Evolutionary conservation across 1,140 invertebrate species (phyloP), one percentile per base, ranked within the genome.

Genomic region (Dreissena rostriformis): DNA sequence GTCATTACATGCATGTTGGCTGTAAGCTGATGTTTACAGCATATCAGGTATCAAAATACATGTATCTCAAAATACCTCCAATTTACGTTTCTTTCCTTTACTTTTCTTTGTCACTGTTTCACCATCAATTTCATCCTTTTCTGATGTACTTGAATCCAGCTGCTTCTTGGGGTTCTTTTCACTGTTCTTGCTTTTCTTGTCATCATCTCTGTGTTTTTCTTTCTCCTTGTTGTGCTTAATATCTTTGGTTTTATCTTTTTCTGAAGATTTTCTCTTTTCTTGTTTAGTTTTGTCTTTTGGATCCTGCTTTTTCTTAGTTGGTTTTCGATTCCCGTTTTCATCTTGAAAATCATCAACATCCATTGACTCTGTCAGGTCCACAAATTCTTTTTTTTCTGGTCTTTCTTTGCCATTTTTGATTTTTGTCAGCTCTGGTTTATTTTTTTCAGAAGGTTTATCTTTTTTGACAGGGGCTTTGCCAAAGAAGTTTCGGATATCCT

Each of bases 401-500:
- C 71, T 81, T 19, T 83, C 68, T 74, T 73, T 61, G 19, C 70
- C 68, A 68, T 83, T 71, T n/a, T 79, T 88, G 6, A 73, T 55
- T 72, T 90, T 88, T 75, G 77, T 87, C 4, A 86, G 51, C 15
- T 67, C 61, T 24, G 70, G 22, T 7, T 71, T 52, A 26, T 70
- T 67, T 52, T 77, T 75, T 29, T 14, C 29, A 39, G 29, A 24
- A 39, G n/a, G 28, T 22, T 8, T 26, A 5, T 26, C 29, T 57
- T 76, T 76, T 17, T 15, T 76, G 22, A 66, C 66, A 29, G 39
- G 28, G 4, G 17, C 39, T 39, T 15, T 61, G 52, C 63, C 66
- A 53, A 78, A 85, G 49, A 72, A 82, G 17, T 55, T 82, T 19
- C 84, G 77, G 57, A 86, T 83, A 75, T 83, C 75, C 80, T 83